Percentiles rank a stretch among this genome's conserved stretches.
These are phyloP conservation scores for Drosophila bipectinata DNA, from an alignment of 1,140 invertebrate species.

Conservation along the genomic window DNA sequence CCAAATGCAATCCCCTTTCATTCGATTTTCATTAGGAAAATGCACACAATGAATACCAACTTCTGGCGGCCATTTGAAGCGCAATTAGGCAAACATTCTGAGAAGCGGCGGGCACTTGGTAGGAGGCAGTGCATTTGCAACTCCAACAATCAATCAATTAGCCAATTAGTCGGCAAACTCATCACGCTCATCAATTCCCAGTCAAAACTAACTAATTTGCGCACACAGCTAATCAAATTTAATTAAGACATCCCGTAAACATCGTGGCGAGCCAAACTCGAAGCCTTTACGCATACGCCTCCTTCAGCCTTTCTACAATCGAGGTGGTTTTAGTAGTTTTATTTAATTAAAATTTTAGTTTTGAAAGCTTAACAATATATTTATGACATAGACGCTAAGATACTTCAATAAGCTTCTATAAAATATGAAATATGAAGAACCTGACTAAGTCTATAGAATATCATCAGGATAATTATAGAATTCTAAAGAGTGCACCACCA, in stretches of 20 bases:
- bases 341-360: neutral
- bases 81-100: conserved; percentile 61
- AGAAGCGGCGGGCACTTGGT: neutral
- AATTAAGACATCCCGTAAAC: conserved; percentile 74
- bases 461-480: too few relatives aligned
- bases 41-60: conserved; percentile 46
- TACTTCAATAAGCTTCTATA: neutral
- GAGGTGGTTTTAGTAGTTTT: conserved; percentile 7
- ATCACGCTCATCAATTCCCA: conserved; percentile 67
- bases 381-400: too few relatives aligned
- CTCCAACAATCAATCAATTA: conserved; percentile 75
- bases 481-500: neutral
- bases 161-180: conserved; percentile 69
- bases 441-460: too few relatives aligned
- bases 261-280: conserved; percentile 39
- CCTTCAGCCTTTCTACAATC: conserved; percentile 12
- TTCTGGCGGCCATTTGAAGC: neutral
- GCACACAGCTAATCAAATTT: conserved; percentile 80
- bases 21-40: conserved; percentile 44
- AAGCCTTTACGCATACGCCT: conserved; percentile 47
- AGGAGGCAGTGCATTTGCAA: conserved; percentile 26
- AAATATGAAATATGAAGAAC: neutral
- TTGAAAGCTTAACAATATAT: too few relatives aligned
- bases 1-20: conserved; percentile 10
- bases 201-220: conserved; percentile 75